Base-by-base conservation (phyloP, 2,888 invertebrate genomes). In the Calameuta idolon region DNA sequence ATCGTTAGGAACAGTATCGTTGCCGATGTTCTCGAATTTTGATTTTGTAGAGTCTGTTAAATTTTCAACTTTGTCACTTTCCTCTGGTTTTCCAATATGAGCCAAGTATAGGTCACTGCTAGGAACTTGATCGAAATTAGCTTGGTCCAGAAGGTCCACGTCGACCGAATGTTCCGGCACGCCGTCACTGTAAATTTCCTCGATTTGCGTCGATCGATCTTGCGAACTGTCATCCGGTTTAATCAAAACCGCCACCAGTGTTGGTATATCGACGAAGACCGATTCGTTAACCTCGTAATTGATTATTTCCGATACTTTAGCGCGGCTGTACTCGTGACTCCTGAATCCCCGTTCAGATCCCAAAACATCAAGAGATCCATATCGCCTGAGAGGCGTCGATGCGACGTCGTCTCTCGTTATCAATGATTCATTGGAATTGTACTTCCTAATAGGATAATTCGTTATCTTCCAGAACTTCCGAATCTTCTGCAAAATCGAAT, bases 241-340 rank as follows among this genome's bases (percentile, higher is more conserved):
- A 78, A 89, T 89, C 79, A 89, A 79, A 23, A 89, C 89, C 0
- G 89, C 89, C 15, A 89, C 89, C 69, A 89, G 78, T 9, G 89
- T 89, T 30, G 89, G 89, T 71, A 89, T 89, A 78, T 89, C 89
- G 30, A 89, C 88, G 82, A 89, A 88, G 5, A 86, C 88, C 1
- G 89, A 85, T 73, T 87, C 87, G 75, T 88, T 82, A 40, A 86
- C 83, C 77, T 86, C 83, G 73, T 83, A 79, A 33, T 87, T 80
- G 75, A 84, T 81, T 75, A 88, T 30, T 78, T 88, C 85, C 11
- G 88, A 86, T 68, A 88, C 81, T 74, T 78, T 82, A 4, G 87
- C 88, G 4, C 83, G 83, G 35, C 85, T 84, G 75, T 85, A 87
- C 74, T 79, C 71, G 12, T 74, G 71, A 34, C 74, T 68, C n/a